Percentiles rank a stretch among this genome's conserved stretches.
These are phyloP conservation scores for Oscheius sp. DNA, from an alignment of 1,140 invertebrate species.

Conservation along the genomic window DNA sequence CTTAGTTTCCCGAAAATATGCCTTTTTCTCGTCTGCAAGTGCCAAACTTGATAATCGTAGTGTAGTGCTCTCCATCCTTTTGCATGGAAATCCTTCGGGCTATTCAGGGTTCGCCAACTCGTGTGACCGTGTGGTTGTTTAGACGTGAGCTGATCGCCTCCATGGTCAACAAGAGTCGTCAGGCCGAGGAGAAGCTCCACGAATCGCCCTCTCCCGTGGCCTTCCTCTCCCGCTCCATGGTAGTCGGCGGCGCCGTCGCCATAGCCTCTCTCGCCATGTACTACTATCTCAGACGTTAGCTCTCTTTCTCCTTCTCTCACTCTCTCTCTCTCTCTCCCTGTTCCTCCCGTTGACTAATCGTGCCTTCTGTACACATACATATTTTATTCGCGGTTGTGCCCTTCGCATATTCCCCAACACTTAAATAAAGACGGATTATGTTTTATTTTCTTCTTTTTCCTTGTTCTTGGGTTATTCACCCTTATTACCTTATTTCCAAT, in stretches of 20 bases:
- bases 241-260: background rate
- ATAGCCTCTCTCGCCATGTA: background rate
- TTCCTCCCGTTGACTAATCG: background rate
- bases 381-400: too few species aligned
- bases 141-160: background rate
- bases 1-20: too few species aligned
- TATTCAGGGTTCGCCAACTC: too few species aligned
- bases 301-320: background rate
- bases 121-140: too few species aligned
- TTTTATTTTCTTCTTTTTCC: background rate
- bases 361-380: too few species aligned
- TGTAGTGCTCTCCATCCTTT: too few species aligned
- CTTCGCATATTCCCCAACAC: too few species aligned
- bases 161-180: background rate
- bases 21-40: too few species aligned
- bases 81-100: too few species aligned
- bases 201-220: background rate
- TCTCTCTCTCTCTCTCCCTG: background rate
- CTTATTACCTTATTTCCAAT: background rate
- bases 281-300: background rate
- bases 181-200: background rate
- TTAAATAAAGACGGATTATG: background rate
- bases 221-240: background rate
- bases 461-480: background rate
- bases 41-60: too few species aligned